Percentiles rank a stretch among this genome's conserved stretches.
These are phyloP conservation scores for Ruditapes philippinarum DNA, from an alignment of 1,140 invertebrate species.

Conservation along the genomic window DNA sequence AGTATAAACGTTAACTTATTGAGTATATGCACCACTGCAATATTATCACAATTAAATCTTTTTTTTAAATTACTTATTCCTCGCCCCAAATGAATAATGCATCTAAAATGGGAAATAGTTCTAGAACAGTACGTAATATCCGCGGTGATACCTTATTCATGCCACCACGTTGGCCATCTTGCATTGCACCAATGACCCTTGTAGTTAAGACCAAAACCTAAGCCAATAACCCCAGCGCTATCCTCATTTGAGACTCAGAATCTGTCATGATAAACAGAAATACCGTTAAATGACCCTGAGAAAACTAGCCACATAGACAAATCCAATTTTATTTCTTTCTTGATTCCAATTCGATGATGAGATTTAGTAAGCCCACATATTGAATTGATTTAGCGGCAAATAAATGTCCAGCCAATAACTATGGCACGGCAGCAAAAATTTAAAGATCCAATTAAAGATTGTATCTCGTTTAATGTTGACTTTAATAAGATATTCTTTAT, in stretches of 20 bases:
- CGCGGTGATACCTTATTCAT: too few species aligned
- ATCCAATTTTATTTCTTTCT: not conserved
- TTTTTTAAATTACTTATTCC: not conserved
- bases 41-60: too few species aligned
- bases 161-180: too few species aligned
- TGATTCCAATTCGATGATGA: not conserved
- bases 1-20: too few species aligned
- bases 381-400: not conserved
- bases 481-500: not conserved
- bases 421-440: not conserved
- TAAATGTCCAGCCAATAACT: not conserved
- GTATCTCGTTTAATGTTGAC: not conserved
- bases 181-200: too few species aligned
- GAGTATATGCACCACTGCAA: too few species aligned
- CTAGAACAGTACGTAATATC: too few species aligned
- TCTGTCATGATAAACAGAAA: too few species aligned
- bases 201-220: not conserved
- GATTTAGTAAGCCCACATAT: conserved; percentile 1
- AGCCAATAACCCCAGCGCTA: not conserved
- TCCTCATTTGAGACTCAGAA: not conserved
- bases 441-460: not conserved
- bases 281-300: not conserved
- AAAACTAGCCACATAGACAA: conserved; percentile 6
- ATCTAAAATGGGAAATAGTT: not conserved
- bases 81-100: not conserved